Conservation (phyloP, 23 tunicate species). For the Pegea sp. region DNA sequence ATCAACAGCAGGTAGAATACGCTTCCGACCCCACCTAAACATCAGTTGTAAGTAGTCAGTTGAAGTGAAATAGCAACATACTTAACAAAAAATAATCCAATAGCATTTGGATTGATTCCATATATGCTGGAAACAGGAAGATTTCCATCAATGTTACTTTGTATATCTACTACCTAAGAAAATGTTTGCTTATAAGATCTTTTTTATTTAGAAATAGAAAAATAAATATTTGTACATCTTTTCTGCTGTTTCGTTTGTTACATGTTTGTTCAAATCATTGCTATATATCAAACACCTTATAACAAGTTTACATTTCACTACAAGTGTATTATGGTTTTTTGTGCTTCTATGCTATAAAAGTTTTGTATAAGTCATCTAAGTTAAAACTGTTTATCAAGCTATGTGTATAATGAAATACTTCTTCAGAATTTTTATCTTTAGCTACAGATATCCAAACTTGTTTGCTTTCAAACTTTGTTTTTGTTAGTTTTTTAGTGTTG, state of each 20-base stretch:
- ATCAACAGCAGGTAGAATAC: conserved; percentile 60
- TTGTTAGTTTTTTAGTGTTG: neutral
- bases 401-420: neutral
- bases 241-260: no score
- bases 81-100: conserved; percentile 53
- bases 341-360: no score
- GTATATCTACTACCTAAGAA: conserved; percentile 42
- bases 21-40: conserved; percentile 52
- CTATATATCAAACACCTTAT: no score
- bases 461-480: neutral
- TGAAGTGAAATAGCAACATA: neutral
- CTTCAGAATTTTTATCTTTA: neutral
- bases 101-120: conserved; percentile 37
- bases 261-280: no score
- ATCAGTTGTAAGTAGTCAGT: no score
- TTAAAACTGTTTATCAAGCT: no score
- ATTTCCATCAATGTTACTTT: conserved; percentile 77
- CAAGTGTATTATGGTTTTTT: no score
- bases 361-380: no score
- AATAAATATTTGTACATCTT: no score
- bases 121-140: conserved; percentile 32
- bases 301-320: no score
- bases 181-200: no score
- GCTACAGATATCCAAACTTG: neutral
- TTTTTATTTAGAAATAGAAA: no score